Percentiles rank a stretch among this genome's conserved stretches.
These are phyloP conservation scores for Perizoma flavofasciatum DNA, from an alignment of 2,888 invertebrate species.

Conservation along the genomic window DNA sequence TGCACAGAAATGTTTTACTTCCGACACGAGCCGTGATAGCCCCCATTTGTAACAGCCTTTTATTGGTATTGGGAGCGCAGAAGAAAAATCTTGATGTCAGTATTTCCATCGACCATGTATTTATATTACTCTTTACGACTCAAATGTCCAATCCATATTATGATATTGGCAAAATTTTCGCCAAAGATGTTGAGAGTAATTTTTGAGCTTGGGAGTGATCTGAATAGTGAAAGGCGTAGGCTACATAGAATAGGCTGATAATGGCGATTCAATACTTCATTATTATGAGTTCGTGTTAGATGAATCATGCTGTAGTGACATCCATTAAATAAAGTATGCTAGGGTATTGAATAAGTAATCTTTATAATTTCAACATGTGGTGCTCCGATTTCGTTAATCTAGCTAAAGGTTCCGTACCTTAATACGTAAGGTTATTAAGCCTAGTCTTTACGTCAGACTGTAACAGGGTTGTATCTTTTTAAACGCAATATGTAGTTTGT, in stretches of 20 bases:
- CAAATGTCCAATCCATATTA: conserved; percentile 16
- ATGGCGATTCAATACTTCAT: conserved; percentile 3
- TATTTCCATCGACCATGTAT: conserved; percentile 16
- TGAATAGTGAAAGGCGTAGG: conserved; percentile 14
- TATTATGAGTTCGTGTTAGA: conserved; percentile 10
- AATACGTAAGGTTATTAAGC: too few species aligned
- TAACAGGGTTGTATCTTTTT: too few species aligned
- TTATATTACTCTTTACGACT: conserved; percentile 13
- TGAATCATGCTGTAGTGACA: conserved; percentile 13
- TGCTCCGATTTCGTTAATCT: too few species aligned
- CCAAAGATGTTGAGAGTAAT: conserved; percentile 12
- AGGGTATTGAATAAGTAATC: too few species aligned
- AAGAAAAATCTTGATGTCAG: conserved; percentile 21
- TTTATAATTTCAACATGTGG: too few species aligned
- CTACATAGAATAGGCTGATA: conserved; percentile 2
- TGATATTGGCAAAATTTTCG: conserved; percentile 15
- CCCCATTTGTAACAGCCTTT: conserved; percentile 28
- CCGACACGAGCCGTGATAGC: conserved; percentile 14
- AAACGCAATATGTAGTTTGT: too few species aligned
- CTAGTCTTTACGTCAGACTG: too few species aligned
- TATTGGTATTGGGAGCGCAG: conserved; percentile 22
- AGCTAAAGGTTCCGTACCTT: too few species aligned
- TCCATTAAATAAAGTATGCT: conserved; percentile 7
- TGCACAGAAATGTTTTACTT: background rate
- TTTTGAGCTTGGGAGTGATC: conserved; percentile 7